These are phyloP conservation scores for Lampris incognitus DNA, from an alignment of 2,113 vertebrate species.

Conservation along the genomic window DNA sequence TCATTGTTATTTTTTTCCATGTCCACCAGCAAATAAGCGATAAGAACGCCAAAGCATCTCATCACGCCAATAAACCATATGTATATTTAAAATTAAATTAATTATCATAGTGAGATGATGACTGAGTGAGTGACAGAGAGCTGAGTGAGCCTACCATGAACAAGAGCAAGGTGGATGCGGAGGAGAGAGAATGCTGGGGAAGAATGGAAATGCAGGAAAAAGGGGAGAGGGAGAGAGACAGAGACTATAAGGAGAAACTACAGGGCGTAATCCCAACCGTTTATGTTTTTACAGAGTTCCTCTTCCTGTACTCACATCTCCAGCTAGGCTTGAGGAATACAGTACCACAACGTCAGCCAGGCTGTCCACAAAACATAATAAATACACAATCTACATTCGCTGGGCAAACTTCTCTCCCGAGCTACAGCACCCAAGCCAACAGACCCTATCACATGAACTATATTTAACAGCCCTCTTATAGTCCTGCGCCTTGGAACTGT, in stretches of 20 bases:
- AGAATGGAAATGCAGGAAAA: slow-evolving; percentile 26
- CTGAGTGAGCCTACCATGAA: slow-evolving; percentile 20
- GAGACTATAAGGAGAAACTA: too few species aligned
- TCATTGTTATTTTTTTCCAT: too few species aligned
- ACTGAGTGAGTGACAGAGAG: slow-evolving; percentile 36
- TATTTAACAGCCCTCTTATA: slow-evolving; percentile 11
- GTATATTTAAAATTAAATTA: too few species aligned
- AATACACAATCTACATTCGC: slow-evolving; percentile 31
- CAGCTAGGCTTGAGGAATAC: slow-evolving; percentile 12
- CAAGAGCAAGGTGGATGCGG: slow-evolving; percentile 19
- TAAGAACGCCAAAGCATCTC: too few species aligned
- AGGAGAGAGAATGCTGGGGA: neutral
- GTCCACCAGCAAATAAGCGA: too few species aligned
- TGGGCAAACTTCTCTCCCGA: neutral
- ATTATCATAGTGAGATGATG: neutral
- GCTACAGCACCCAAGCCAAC: neutral
- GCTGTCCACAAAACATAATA: neutral
- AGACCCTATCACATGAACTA: slow-evolving; percentile 25
- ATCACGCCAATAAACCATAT: too few species aligned
- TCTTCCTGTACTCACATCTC: neutral
- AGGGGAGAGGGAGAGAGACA: slow-evolving; percentile 7
- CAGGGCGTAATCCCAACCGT: neutral
- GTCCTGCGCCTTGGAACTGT: neutral
- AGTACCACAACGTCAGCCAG: slow-evolving; percentile 28
- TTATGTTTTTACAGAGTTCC: neutral